Conservation (phyloP, 2,888 invertebrate genomes). For the Perizoma affinitatum region DNA sequence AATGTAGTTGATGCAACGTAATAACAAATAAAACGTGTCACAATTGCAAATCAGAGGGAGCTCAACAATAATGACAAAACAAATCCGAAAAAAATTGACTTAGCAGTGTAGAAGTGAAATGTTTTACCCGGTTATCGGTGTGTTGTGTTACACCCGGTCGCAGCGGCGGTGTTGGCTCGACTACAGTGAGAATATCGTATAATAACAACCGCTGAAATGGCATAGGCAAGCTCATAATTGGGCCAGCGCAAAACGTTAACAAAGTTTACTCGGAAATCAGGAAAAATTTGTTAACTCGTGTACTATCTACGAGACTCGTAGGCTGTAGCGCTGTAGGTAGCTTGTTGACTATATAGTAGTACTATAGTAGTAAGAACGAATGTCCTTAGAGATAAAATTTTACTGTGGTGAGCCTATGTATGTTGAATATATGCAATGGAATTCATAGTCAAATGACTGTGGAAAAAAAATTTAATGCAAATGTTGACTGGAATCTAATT, state of each 20-base stretch:
- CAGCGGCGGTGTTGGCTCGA: constrained; percentile 58
- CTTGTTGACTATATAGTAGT: no score
- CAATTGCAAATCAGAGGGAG: constrained; percentile 1
- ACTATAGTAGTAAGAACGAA: no score
- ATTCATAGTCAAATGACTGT: no score
- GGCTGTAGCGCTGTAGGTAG: constrained; percentile 10
- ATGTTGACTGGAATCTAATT: constrained; percentile 19
- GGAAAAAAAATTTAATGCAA: constrained; percentile 9
- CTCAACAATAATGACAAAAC: constrained; percentile 21
- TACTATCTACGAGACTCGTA: constrained; percentile 21
- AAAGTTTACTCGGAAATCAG: constrained; percentile 33
- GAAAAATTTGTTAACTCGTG: constrained; percentile 15
- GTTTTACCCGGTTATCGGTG: constrained; percentile 44
- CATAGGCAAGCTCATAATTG: constrained; percentile 52
- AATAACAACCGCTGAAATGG: constrained; percentile 55
- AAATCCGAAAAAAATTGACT: constrained; percentile 29
- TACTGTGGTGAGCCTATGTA: no score
- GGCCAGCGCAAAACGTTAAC: constrained; percentile 31
- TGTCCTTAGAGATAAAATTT: no score
- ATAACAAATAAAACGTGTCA: no score
- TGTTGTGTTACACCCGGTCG: constrained; percentile 48
- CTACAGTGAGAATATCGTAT: constrained; percentile 61
- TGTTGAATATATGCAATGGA: no score
- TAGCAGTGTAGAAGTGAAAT: constrained; percentile 42
- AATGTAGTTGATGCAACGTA: no score